Evolutionary conservation across 2,888 invertebrate species (phyloP), one percentile per base, ranked within the genome.

Genomic region (Agrypnus murinus): DNA sequence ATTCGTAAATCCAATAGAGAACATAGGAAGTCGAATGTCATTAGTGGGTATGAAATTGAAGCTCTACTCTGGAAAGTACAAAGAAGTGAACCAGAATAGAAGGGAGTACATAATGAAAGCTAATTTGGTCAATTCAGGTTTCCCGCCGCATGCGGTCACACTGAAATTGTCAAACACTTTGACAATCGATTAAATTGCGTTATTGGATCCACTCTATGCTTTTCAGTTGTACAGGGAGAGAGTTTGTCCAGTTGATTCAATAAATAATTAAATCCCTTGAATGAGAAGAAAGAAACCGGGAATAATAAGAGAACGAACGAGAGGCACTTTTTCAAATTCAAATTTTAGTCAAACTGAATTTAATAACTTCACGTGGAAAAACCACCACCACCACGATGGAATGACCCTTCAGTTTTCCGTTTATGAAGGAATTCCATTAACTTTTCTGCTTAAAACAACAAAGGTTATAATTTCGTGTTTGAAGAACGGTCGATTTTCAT

Each of bases 161-260:
- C 36, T 36, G 15, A 38, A 57, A 57, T 57, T 57, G 57, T 57
- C 36, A 57, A 57, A 57, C 57, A 38, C 36, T 59, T 46, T 45
- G 59, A 31, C 59, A 59, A 59, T 59, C 59, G 59, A 59, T 59
- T 40, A 43, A 59, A 59, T 59, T 59, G 25, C 43, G n/a, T 59
- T 45, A 59, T 59, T 59, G 40, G 43, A 43, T 31, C 5, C 45
- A 43, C 43, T n/a, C n/a, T n/a, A n/a, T n/a, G n/a, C 59, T 31
- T 43, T 59, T 59, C 31, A 59, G 36, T 25, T 10, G n/a, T n/a
- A n/a, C n/a, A n/a, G n/a, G n/a, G n/a, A n/a, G n/a, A n/a, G 10
- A 31, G 55, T 55, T 25, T 55, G 55, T 55, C 36, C 55, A 17
- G 55, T 36, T 15, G 36, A 55, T 17, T 53, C 43, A 7, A 32